A percentile compares a stretch with the other conserved stretches of the same genome.
Evolutionary conservation across 2,888 invertebrate genomes (phyloP).

Genomic region (Atrina japonica): DNA sequence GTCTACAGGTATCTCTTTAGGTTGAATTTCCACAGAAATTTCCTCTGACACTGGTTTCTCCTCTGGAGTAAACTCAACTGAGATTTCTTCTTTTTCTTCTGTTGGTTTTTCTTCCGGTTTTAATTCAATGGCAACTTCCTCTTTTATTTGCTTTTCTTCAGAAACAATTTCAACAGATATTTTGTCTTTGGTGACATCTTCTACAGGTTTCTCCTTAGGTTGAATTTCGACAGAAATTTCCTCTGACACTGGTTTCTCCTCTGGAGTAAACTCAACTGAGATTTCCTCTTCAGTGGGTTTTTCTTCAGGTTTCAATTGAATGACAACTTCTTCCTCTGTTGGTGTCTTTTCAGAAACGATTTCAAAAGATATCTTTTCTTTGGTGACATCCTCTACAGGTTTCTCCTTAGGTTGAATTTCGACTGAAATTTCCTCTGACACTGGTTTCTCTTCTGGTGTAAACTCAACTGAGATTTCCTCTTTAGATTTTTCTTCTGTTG

Average conservation of each 20-base stretch:
- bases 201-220: slow-evolving; percentile 11
- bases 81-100: no score
- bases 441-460: no score
- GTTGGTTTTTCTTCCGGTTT: slow-evolving; percentile 1
- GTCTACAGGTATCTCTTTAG: slow-evolving; percentile 14
- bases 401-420: no score
- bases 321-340: slow-evolving; percentile 26
- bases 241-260: slow-evolving; percentile 27
- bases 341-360: slow-evolving; percentile 15
- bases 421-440: no score
- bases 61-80: slow-evolving; percentile 29
- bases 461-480: slow-evolving; percentile 29
- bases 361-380: slow-evolving; percentile 34
- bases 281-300: slow-evolving; percentile 4
- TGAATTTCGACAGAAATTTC: slow-evolving; percentile 10
- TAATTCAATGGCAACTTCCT: slow-evolving; percentile 19
- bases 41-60: no score
- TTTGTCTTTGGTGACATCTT: slow-evolving; percentile 7
- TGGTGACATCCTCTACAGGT: slow-evolving; percentile 15
- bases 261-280: slow-evolving; percentile 20
- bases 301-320: slow-evolving; percentile 40
- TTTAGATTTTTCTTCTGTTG: no score
- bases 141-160: slow-evolving; percentile 25
- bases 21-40: no score
- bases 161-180: slow-evolving; percentile 1